Conservation (phyloP, 2,888 invertebrate species). For the Acheta domesticus region DNA sequence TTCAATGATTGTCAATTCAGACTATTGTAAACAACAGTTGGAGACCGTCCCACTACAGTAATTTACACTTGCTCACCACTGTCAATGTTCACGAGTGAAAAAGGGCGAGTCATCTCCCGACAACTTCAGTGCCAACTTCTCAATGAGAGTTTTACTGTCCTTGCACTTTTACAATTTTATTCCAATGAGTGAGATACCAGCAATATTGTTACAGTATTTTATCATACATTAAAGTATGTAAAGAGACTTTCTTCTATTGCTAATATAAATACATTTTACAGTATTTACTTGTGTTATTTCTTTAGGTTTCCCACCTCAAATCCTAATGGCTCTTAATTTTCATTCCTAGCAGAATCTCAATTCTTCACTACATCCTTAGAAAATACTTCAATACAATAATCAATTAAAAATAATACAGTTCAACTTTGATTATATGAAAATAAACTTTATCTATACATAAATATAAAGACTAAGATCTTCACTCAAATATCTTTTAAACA, state of each 20-base stretch:
- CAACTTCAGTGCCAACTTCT: conserved; percentile 27
- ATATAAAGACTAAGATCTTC: too few relatives aligned
- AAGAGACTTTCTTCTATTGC: conserved; percentile 25
- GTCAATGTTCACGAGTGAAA: neutral
- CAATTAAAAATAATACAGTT: too few relatives aligned
- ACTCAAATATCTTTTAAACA: too few relatives aligned
- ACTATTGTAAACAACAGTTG: neutral
- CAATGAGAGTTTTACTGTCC: conserved; percentile 20
- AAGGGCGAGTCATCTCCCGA: neutral
- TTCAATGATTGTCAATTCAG: neutral
- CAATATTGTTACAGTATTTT: conserved; percentile 29
- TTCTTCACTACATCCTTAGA: too few relatives aligned
- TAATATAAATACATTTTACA: conserved; percentile 31
- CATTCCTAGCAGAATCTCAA: too few relatives aligned
- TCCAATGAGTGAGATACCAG: conserved; percentile 23
- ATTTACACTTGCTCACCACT: neutral
- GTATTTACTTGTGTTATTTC: conserved; percentile 24
- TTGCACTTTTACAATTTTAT: conserved; percentile 23
- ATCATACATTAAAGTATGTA: conserved; percentile 27
- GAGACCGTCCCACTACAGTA: conserved; percentile 20
- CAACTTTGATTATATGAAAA: too few relatives aligned
- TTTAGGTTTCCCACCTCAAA: too few relatives aligned
- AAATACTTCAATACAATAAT: too few relatives aligned
- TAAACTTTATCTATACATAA: too few relatives aligned
- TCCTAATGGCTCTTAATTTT: too few relatives aligned